These are phyloP conservation scores for Hipparchia sbordonii DNA, from an alignment of 2,888 invertebrate species.

Conservation along the genomic window DNA sequence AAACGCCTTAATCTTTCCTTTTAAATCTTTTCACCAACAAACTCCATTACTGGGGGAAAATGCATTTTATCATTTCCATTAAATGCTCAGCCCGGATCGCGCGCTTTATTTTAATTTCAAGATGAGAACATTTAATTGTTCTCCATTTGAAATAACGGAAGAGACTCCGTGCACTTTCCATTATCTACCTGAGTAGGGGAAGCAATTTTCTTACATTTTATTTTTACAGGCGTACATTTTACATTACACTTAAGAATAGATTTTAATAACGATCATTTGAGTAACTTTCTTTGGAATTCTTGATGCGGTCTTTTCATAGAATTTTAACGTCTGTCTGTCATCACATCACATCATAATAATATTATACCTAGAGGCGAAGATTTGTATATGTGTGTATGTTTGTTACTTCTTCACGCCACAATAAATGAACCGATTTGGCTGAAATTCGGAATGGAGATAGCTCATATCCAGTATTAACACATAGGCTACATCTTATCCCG, in stretches of 20 bases:
- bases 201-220: slow-evolving; percentile 11
- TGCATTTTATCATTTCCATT: slow-evolving; percentile 20
- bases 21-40: slow-evolving; percentile 11
- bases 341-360: no score
- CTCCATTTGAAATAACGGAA: slow-evolving; percentile 29
- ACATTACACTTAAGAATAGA: not conserved
- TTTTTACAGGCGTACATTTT: slow-evolving; percentile 8
- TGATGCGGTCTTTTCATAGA: no score
- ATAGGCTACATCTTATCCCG: no score
- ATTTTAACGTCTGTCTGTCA: no score
- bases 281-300: no score
- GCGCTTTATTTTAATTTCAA: slow-evolving; percentile 40
- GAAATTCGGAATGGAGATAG: no score
- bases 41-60: slow-evolving; percentile 7
- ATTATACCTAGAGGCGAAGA: no score
- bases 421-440: no score
- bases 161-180: slow-evolving; percentile 19
- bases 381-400: no score
- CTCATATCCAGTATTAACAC: no score
- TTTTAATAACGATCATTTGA: not conserved
- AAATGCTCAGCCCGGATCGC: slow-evolving; percentile 6
- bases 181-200: slow-evolving; percentile 15
- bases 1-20: slow-evolving; percentile 19
- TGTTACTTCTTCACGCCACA: no score
- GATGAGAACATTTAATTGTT: slow-evolving; percentile 35